Conservation (phyloP, 2,113 vertebrate species). For the Coregonus clupeaformis region DNA sequence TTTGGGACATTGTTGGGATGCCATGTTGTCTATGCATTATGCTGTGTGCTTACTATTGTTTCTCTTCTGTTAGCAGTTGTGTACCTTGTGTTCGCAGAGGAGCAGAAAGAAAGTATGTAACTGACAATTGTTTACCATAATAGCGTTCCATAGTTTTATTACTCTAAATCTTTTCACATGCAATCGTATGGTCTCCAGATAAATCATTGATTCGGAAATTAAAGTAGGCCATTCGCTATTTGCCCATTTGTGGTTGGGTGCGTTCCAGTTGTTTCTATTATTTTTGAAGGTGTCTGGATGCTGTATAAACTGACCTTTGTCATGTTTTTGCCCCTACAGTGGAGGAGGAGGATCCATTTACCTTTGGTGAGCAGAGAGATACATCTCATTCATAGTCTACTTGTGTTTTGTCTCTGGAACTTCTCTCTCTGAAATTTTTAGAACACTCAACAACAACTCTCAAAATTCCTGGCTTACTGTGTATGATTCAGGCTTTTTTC, state of each 20-base stretch:
- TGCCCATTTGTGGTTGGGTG: not conserved
- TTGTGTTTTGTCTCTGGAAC: not conserved
- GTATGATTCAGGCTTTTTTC: not conserved
- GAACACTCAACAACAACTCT: no score
- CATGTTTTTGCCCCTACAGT: conserved; percentile 36
- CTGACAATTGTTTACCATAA: not conserved
- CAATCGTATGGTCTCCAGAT: no score
- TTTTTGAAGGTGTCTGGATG: no score
- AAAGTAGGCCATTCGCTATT: not conserved
- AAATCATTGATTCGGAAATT: no score
- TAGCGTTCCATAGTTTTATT: not conserved
- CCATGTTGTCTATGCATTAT: not conserved
- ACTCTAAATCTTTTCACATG: no score
- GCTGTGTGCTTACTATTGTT: conserved; percentile 4
- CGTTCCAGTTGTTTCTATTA: no score
- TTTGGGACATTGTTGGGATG: conserved; percentile 1
- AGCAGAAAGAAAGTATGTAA: conserved; percentile 54
- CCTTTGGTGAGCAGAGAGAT: conserved; percentile 66
- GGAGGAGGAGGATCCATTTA: conserved; percentile 72
- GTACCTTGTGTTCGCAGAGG: conserved; percentile 69
- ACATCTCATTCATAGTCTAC: not conserved
- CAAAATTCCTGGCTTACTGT: not conserved
- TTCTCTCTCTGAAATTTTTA: not conserved
- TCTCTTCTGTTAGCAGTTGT: conserved; percentile 58
- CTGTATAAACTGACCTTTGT: conserved; percentile 8